Conservation (phyloP, 2,888 invertebrate genomes). For the Hofmannophila pseudospretella region DNA sequence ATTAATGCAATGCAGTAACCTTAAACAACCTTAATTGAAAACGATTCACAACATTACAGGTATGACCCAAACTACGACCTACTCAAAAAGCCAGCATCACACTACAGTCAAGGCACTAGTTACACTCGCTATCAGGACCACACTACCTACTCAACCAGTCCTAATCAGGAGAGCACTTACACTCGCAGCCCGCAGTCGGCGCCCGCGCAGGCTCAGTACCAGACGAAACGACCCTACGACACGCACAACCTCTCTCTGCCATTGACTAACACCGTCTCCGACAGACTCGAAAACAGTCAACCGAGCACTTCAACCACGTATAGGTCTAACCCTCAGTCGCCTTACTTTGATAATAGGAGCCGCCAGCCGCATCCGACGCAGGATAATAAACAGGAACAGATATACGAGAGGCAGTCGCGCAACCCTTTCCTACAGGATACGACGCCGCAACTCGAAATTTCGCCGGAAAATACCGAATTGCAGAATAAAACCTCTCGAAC, state of each 20-base stretch:
- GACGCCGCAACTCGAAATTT: conserved; percentile 34
- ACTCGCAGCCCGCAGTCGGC: conserved; percentile 69
- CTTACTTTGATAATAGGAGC: conserved; percentile 69
- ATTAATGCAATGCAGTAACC: no score
- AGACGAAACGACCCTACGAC: conserved; percentile 60
- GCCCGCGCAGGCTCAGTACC: conserved; percentile 58
- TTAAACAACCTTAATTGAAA: no score
- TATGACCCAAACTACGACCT: conserved; percentile 75
- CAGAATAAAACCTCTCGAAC: conserved; percentile 26
- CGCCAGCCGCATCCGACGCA: conserved; percentile 14
- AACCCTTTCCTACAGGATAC: conserved; percentile 64
- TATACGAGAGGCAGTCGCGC: conserved; percentile 53
- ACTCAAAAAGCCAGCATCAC: conserved; percentile 73
- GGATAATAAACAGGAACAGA: conserved; percentile 36
- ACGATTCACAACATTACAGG: conserved; percentile 49
- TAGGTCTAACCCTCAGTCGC: conserved; percentile 69
- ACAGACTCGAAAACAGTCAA: conserved; percentile 57
- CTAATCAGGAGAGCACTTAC: conserved; percentile 70
- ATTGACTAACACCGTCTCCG: conserved; percentile 59
- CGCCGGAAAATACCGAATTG: conserved; percentile 31
- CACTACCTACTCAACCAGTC: conserved; percentile 53
- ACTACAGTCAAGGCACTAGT: conserved; percentile 65
- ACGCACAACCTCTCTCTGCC: conserved; percentile 67
- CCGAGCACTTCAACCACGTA: conserved; percentile 50
- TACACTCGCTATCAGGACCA: conserved; percentile 62